Evolutionary conservation across 2,888 invertebrate species (phyloP), one percentile per base, ranked within the genome.

Genomic region (Brenthis ino): DNA sequence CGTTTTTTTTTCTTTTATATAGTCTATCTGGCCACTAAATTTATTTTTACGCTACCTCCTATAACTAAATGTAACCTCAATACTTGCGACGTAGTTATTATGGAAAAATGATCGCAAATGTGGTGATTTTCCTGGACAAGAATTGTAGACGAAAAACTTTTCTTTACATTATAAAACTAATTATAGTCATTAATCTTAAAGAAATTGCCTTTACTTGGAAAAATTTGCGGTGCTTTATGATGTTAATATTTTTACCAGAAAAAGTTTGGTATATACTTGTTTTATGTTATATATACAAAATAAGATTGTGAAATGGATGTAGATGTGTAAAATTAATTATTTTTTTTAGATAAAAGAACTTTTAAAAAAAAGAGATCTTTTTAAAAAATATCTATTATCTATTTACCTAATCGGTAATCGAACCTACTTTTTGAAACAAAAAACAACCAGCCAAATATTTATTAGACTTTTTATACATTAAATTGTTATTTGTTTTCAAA

Each of bases 91-190:
- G 67, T 58, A 57, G 74, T 74, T 74, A 74, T 74, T 73, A 75
- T 67, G 70, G 65, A 70, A 75, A 74, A 75, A 75, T 67, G 56
- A 67, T 73, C 70, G 74, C 61, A 64, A 69, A 67, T 56, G 61
- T 57, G 69, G 71, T 70, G 77, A 81, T 79, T 79, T 78, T 73
- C 75, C 75, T 74, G 73, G 72, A 72, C 75, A 72, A 65, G 57
- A 50, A 55, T 68, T 67, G 64, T 68, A 54, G 61, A 63, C 65
- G 67, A 68, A 65, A 65, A 64, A 56, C 54, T 67, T 67, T 67
- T 57, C 61, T n/a, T 61, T 66, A 53, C 57, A 54, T n/a, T 58
- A 43, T 48, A 65, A 57, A 65, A 48, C 37, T 60, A 65, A 69
- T 60, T 65, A 51, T 51, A 24, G 65, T 50, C 37, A 47, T 57